phyloP scores from a whole-genome alignment of 2,888 invertebrate genomes.

The Lordiphosa fenestrarum region DNA sequence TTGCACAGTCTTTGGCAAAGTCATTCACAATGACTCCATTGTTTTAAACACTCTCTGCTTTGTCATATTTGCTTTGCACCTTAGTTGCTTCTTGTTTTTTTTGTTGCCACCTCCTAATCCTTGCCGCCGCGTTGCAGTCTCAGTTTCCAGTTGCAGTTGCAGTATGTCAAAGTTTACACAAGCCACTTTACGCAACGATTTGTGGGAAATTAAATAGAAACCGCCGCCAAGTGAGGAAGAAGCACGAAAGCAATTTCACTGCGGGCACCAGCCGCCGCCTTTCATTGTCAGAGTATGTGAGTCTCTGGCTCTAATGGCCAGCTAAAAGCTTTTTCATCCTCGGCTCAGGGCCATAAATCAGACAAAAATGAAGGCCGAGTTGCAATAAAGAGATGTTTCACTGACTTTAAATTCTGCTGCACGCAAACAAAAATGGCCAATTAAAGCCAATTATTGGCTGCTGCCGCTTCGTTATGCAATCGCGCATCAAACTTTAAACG shows the following conservation, averaged over 20 bases:
- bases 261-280: conserved; percentile 8
- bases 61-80: too few species aligned
- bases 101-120: too few species aligned
- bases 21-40: too few species aligned
- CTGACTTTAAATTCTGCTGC: background rate
- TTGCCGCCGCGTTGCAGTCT: conserved; percentile 15
- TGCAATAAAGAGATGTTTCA: background rate
- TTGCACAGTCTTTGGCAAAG: too few species aligned
- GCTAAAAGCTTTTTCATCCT: conserved; percentile 39
- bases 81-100: too few species aligned
- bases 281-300: conserved; percentile 28
- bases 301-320: conserved; percentile 5
- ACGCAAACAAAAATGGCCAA: background rate
- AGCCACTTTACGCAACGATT: conserved; percentile 50
- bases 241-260: conserved; percentile 19
- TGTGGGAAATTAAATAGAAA: conserved; percentile 54
- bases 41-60: too few species aligned
- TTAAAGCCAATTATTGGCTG: too few species aligned
- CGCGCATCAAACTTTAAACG: too few species aligned
- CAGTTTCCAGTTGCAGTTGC: conserved; percentile 12
- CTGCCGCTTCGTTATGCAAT: background rate
- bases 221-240: conserved; percentile 5
- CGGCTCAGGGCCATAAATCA: conserved; percentile 10
- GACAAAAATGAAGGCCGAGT: background rate
- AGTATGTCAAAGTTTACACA: conserved; percentile 12